Evolutionary conservation across 2,797 vertebrate species (phyloP), one percentile per base, ranked within the genome.

Genomic region (Macroramphosus scolopax): DNA sequence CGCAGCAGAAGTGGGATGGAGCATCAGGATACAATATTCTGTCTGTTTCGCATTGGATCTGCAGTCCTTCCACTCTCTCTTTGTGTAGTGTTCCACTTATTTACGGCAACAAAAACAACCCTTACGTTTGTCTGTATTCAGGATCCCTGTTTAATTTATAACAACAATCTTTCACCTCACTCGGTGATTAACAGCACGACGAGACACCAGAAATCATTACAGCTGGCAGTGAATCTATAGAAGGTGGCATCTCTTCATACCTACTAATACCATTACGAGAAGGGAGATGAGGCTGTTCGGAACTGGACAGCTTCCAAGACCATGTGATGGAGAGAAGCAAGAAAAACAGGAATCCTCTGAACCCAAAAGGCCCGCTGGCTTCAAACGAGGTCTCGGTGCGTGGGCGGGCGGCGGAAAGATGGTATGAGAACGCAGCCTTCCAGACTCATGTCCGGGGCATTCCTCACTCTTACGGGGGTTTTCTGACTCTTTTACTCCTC

Each of bases 1-100:
- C 30, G 60, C 61, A 62, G 41, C 80, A 82, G 63, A 83, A 88
- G 87, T 89, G 87, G 87, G 87, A 75, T 68, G 84, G 72, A 80
- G 75, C 78, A 46, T 84, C 74, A 68, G 52, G 63, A 83, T 50
- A 86, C 87, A 88, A 84, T 83, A 85, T 87, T 89, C 80, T 59
- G 73, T 82, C 80, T 87, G 85, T 88, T n/a, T 87, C 64, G 17
- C 68, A 55, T 77, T 67, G 64, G 73, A 83, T 72, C 72, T 72
- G 65, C 76, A 68, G 73, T 64, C 59, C 51, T 80, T 87, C 58
- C 71, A 80, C 77, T 75, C 77, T 72, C 62, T 82, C 75, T 82
- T 73, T 76, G 73, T 70, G 56, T 63, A 71, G 70, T 28, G 47
- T 68, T 78, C 68, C 66, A 80, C 84, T 87, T 82, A 68, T 83